Conservation (phyloP, 2,797 vertebrate species). For the Poecilia velifera region DNA sequence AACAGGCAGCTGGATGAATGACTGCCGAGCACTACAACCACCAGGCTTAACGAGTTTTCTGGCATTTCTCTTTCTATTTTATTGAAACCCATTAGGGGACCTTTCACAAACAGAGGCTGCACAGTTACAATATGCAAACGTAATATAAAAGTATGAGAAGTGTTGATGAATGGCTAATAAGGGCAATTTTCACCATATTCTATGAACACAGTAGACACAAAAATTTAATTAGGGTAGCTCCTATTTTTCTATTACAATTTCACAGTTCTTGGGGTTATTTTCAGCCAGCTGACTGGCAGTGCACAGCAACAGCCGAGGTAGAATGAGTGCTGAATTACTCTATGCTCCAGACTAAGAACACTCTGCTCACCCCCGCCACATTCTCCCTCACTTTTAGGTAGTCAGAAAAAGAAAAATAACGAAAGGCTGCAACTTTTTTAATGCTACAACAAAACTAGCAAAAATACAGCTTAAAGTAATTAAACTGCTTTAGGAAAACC, state of each 20-base stretch:
- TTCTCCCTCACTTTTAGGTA: not conserved
- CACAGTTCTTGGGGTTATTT: not conserved
- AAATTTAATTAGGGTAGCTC: not conserved
- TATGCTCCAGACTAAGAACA: not conserved
- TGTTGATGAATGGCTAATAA: not conserved
- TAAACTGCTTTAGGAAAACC: not conserved
- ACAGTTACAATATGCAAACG: not conserved
- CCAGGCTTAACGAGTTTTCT: too few relatives aligned
- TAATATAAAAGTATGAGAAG: not conserved
- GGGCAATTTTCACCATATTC: not conserved
- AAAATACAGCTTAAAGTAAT: not conserved
- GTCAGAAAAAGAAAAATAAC: not conserved
- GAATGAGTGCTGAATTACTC: not conserved
- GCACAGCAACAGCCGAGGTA: not conserved
- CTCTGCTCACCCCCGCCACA: not conserved
- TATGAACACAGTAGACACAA: not conserved
- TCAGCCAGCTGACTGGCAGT: constrained; percentile 2
- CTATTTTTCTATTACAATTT: not conserved
- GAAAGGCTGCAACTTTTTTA: not conserved
- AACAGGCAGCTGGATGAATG: too few relatives aligned
- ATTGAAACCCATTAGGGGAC: not conserved
- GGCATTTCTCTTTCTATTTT: not conserved
- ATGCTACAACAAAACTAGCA: not conserved
- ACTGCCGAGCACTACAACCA: too few relatives aligned
- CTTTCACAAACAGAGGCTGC: not conserved